Conservation (phyloP, 2,888 invertebrate species). For the Caenorhabditis uteleia region DNA sequence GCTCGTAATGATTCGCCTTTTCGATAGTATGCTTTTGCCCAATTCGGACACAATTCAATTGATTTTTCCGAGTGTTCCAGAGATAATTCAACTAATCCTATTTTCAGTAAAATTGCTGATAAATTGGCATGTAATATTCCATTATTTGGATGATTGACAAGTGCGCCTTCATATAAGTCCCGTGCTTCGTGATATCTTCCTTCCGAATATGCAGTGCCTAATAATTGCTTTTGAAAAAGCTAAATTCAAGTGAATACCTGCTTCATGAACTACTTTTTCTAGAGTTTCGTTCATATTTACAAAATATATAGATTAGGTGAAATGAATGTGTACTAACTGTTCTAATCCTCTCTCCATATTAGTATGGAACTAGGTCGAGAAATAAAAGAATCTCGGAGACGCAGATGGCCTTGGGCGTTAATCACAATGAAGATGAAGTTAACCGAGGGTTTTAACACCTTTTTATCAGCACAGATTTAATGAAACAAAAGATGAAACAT, state of each 20-base stretch:
- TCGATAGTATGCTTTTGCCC: slow-evolving; percentile 44
- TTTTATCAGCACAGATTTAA: no score
- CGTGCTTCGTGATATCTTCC: slow-evolving; percentile 35
- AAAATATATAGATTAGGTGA: background rate
- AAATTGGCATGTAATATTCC: slow-evolving; percentile 47
- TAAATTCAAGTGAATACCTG: no score
- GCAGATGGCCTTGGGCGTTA: no score
- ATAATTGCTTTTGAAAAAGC: background rate
- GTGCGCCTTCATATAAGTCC: slow-evolving; percentile 29
- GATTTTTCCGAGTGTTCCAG: slow-evolving; percentile 37
- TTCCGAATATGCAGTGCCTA: slow-evolving; percentile 44
- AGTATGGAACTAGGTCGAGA: no score
- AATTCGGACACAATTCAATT: slow-evolving; percentile 34
- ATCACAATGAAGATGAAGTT: no score
- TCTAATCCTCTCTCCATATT: no score
- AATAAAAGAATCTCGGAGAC: no score
- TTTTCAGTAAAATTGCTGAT: slow-evolving; percentile 41
- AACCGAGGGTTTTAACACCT: no score
- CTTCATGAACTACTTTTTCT: slow-evolving; percentile 29
- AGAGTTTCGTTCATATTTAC: slow-evolving; percentile 24
- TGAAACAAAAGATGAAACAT: background rate
- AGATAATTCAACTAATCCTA: slow-evolving; percentile 14
- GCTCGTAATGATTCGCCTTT: slow-evolving; percentile 13
- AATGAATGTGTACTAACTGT: slow-evolving; percentile 10
- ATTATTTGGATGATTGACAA: slow-evolving; percentile 32